Evolutionary conservation across 2,888 invertebrate species (phyloP), one percentile per base, ranked within the genome.

Genomic region (Thymelicus acteon): DNA sequence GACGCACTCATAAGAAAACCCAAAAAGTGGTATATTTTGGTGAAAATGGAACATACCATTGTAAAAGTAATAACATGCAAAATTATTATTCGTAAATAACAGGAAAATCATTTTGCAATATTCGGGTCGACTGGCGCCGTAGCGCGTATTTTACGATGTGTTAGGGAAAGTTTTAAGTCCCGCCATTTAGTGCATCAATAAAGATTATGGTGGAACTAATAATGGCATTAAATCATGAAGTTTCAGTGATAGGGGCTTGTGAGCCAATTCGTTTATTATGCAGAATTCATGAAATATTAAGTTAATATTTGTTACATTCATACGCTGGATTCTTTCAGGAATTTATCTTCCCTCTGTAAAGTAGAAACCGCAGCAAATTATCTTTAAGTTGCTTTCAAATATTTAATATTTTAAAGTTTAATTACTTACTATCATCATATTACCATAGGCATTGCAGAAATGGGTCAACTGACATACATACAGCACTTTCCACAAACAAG

Each of bases 121-220:
- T 54, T 54, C 15, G 44, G 57, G 24, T 48, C 63, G 44, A 49
- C 70, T 64, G 70, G 64, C 70, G 70, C 70, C 70, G 58, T 58
- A 19, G 48, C 57, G 60, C 13, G 39, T 62, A 19, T 70, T 70
- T 64, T 70, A 70, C 58, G 63, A 70, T 63, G 64, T 70, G 60
- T 70, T 64, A 60, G 70, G 24, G 64, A 64, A 64, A 70, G 60
- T 70, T 70, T 52, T 31, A 64, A 70, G 64, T 52, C 63, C 52
- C 64, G 49, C 60, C 31, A 60, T 70, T 70, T 70, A 70, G 70
- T 70, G 64, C 70, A 70, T 70, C 70, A 70, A 70, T 70, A 70
- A 70, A 70, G 64, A 70, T 64, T 70, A 70, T 70, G 70, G 70
- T 60, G 44, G 64, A 70, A 49, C 64, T 70, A 70, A 70, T 70